These are phyloP conservation scores for Craniophora ligustri DNA, from an alignment of 2,888 invertebrate genomes.

Conservation along the genomic window DNA sequence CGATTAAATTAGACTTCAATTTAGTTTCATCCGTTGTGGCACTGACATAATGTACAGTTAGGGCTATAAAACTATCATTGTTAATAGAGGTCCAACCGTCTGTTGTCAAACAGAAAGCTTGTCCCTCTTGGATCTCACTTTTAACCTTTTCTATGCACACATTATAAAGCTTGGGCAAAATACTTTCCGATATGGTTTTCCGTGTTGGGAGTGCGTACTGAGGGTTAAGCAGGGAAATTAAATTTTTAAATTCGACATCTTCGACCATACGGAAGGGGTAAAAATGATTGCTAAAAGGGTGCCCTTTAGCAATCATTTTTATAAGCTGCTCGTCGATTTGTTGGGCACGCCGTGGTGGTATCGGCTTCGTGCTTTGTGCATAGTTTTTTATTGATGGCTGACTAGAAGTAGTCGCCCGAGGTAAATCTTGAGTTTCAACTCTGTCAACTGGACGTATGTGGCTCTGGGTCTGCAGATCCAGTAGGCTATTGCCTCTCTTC, in stretches of 20 bases:
- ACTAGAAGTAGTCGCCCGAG: conserved; percentile 4
- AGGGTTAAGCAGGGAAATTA: conserved; percentile 37
- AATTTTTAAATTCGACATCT: conserved; percentile 41
- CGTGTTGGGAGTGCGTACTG: conserved; percentile 41
- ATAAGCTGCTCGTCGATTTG: conserved; percentile 37
- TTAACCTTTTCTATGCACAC: conserved; percentile 2
- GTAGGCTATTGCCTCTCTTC: conserved; percentile 10
- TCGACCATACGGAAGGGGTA: conserved; percentile 42
- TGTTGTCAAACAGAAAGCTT: conserved; percentile 20
- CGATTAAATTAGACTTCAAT: background rate
- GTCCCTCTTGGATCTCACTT: conserved; percentile 20
- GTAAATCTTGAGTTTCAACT: conserved; percentile 4
- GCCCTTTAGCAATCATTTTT: conserved; percentile 39
- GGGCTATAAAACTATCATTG: conserved; percentile 1
- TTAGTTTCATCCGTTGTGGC: background rate
- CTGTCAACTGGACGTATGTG: background rate
- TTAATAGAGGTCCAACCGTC: conserved; percentile 14
- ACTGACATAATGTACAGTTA: too few relatives aligned
- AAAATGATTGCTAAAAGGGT: too few relatives aligned
- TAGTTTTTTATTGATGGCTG: conserved; percentile 9
- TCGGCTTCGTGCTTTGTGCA: conserved; percentile 1
- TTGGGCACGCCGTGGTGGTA: conserved; percentile 3
- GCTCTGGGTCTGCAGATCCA: conserved; percentile 1
- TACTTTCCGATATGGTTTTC: conserved; percentile 43
- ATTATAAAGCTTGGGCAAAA: conserved; percentile 40